Base-by-base conservation (phyloP, 2,888 invertebrate genomes). In the Conistra vaccinii region DNA sequence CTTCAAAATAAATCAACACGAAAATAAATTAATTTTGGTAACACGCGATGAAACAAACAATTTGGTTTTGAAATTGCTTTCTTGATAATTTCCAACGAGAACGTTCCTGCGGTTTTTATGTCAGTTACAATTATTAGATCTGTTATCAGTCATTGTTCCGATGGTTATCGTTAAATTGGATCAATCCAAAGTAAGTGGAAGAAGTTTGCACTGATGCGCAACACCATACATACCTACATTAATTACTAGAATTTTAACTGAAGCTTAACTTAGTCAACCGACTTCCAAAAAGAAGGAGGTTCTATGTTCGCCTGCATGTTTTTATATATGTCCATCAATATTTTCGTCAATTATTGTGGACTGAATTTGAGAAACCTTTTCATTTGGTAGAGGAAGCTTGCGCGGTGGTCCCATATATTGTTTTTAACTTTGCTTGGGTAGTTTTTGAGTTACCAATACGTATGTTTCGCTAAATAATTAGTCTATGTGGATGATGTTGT, bases 1-100 rank as follows among this genome's bases (percentile, higher is more conserved):
- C 90, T 91, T 86, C 91, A 92, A 91, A 91, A 91, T 92, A 90
- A 91, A 88, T 87, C 85, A 87, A 90, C 87, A 90, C 81, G 86
- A 90, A 93, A 91, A 91, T 88, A 94, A 95, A 95, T 95, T 95
- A 95, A 96, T 94, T 95, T 94, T 85, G 89, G 84, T 82, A 93
- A 90, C 96, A 96, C 96, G 96, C 96, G 94, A 96, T 92, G 91
- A 80, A 90, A 91, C 90, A 91, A 85, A 89, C 92, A 90, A 93
- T 93, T 94, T 91, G 90, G 89, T 92, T 92, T 91, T 90, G 89
- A 91, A 95, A 95, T 93, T 92, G 90, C 90, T 91, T 91, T 91
- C 91, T 90, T 91, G 90, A 91, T 93, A 92, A 93, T 91, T 93
- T 93, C 89, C 90, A 89, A 91, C 88, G 87, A 87, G 88, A 89